Conservation (phyloP, 2,797 vertebrate species). For the Myiotriccus ornatus region DNA sequence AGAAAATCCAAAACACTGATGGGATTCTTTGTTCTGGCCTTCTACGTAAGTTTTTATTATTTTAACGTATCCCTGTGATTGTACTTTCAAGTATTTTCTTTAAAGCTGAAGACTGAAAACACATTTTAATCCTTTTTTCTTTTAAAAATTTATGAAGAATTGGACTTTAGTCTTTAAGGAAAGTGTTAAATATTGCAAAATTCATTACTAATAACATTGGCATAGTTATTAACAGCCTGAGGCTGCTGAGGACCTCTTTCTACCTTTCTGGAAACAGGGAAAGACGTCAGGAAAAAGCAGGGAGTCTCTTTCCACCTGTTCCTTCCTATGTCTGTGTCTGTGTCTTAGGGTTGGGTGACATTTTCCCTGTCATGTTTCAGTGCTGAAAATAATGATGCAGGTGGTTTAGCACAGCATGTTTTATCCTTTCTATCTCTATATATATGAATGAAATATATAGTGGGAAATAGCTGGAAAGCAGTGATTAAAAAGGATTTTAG, state of each 20-base stretch:
- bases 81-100: conserved; percentile 7
- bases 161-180: not conserved
- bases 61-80: not conserved
- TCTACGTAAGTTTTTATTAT: not conserved
- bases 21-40: conserved; percentile 13
- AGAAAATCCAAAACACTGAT: conserved; percentile 3
- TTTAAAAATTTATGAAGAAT: not conserved
- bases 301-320: not conserved
- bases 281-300: not conserved
- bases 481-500: not conserved
- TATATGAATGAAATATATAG: not conserved
- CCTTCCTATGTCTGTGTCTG: not conserved
- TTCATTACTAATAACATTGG: not conserved
- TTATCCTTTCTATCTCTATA: not conserved
- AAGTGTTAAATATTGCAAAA: not conserved
- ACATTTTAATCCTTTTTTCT: not conserved
- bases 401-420: not conserved
- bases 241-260: not conserved
- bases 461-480: not conserved
- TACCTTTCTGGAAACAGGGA: not conserved
- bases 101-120: not conserved
- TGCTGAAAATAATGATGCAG: not conserved
- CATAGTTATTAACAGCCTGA: not conserved
- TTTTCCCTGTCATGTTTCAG: not conserved
- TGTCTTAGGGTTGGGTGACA: not conserved